A percentile compares a stretch with the other conserved stretches of the same genome.
Conservation (phyloP, 2,797 vertebrate species). For the Melopsittacus undulatus region DNA sequence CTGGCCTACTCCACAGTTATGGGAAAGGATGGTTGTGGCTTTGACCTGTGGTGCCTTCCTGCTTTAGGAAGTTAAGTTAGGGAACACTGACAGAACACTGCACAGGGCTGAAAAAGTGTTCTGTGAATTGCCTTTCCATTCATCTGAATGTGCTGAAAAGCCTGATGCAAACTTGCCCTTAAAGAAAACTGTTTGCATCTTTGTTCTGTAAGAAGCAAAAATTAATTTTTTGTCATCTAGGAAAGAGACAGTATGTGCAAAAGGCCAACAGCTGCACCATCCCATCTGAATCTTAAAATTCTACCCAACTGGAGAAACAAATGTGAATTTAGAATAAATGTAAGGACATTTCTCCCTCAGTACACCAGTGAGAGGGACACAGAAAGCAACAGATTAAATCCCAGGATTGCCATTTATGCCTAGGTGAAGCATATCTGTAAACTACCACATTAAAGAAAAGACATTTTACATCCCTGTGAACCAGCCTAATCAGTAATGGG, state of each 20-base stretch:
- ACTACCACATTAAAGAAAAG: not conserved
- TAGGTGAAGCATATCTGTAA: not conserved
- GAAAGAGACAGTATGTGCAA: not conserved
- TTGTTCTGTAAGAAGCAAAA: not conserved
- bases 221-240: not conserved
- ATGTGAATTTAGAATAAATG: constrained; percentile 11
- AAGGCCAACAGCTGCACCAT: constrained; percentile 33
- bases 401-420: not conserved
- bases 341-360: not conserved
- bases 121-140: not conserved
- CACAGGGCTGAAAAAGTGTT: not conserved
- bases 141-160: not conserved
- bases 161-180: not conserved
- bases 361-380: not conserved
- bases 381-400: not conserved
- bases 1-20: not conserved
- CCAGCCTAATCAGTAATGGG: not conserved
- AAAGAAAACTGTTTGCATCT: not conserved
- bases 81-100: not conserved
- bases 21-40: not conserved
- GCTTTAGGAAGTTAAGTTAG: not conserved
- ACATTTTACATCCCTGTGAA: accelerated
- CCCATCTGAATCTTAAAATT: not conserved
- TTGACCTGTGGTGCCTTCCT: not conserved
- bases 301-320: constrained; percentile 34